Conservation (phyloP, 2,797 vertebrate genomes). For the Hylomyscus alleni region DNA sequence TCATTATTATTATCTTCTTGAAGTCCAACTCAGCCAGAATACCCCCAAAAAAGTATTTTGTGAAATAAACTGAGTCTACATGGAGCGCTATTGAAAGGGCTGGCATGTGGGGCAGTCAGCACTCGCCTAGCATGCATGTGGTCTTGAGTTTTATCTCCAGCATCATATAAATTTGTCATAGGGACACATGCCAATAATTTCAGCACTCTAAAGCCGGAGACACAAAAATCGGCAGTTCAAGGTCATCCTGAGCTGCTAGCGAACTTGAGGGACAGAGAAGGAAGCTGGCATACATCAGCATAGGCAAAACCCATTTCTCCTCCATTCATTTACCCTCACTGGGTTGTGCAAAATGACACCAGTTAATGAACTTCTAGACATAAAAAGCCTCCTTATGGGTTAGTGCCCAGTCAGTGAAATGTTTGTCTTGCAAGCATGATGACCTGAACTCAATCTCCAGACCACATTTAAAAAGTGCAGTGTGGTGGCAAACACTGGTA, state of each 20-base stretch:
- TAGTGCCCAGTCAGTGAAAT: neutral
- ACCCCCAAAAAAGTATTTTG: slow-evolving; percentile 2
- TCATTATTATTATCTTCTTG: neutral
- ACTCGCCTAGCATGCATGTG: neutral
- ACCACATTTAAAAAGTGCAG: neutral
- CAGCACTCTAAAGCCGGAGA: neutral
- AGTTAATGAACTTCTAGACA: neutral
- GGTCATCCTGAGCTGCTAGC: neutral
- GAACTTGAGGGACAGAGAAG: too few relatives aligned
- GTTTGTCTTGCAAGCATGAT: neutral
- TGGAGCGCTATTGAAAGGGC: neutral
- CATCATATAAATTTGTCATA: neutral
- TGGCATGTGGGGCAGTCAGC: neutral
- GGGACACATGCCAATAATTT: neutral
- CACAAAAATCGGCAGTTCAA: neutral
- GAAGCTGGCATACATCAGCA: neutral
- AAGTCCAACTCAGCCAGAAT: slow-evolving; percentile 25
- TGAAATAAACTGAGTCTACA: neutral
- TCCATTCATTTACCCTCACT: neutral
- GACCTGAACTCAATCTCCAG: neutral
- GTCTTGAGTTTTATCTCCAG: neutral
- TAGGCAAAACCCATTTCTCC: neutral
- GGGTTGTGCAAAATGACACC: neutral
- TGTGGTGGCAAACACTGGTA: too few relatives aligned
- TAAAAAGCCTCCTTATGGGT: neutral